Base-by-base conservation (phyloP, 2,888 invertebrate species). In the Chymomyza caudatula region DNA sequence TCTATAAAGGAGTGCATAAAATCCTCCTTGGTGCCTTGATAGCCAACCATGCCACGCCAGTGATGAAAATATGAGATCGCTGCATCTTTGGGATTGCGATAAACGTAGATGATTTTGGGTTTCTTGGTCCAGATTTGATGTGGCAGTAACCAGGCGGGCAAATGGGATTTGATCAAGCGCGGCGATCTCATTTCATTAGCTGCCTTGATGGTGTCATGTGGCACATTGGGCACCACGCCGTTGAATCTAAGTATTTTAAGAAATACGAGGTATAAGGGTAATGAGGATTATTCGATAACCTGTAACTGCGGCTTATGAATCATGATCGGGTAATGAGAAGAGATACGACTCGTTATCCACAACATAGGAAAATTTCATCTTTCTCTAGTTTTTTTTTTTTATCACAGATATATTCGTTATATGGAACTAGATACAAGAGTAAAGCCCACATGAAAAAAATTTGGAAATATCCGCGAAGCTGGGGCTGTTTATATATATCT, bases 51-150 rank as follows among this genome's bases (percentile, higher is more conserved):
- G 43, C 88, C 87, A 0, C 86, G 80, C 88, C 87, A 88, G 64
- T 89, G 93, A 88, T 96, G 94, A 80, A 94, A 97, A 88, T 93
- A 96, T 0, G 96, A 97, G 0, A 96, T 94, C 0, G 93, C 94
- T 0, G 96, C 95, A 88, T 97, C 97, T 88, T 96, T 95, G 0
- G 96, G 96, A 89, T 97, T 96, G 71, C 97, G 92, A 2, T 95
- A 95, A 0, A 96, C 94, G 79, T 97, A 97, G 60, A 97, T 93
- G 47, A 96, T 92, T 92, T 90, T 90, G 2, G 89, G 84, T 3
- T 85, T 84, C 55, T 88, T 87, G 15, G 74, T 82, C 90, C 90
- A 90, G 17, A 90, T 20, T 60, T 89, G 85, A 3, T 78, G 74
- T 0, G 90, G 90, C 68, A 90, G 63, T 55, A 90, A 66, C 78